Evolutionary conservation across 37 sponge, comb jelly and placozoan species (phyloP).

Genomic region (Ephydatia muelleri): DNA sequence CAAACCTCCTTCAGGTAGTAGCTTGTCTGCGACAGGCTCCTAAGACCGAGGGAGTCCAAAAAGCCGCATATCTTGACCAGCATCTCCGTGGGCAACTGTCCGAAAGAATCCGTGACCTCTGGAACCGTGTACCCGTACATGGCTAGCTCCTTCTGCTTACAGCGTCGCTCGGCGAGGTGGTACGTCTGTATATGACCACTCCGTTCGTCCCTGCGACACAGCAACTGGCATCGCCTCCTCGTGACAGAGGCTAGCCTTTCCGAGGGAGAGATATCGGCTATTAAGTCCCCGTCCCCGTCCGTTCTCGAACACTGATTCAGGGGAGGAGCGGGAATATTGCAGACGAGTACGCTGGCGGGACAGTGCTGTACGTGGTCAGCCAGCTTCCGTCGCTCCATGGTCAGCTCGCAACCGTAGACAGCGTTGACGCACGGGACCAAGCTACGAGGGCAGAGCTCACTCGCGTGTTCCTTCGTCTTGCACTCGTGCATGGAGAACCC

Average conservation of each 20-base stretch:
- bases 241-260: too few relatives aligned
- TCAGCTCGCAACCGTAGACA: slow-evolving; percentile 40
- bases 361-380: slow-evolving; percentile 49
- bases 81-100: slow-evolving; percentile 60
- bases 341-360: slow-evolving; percentile 55
- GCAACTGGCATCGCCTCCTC: too few relatives aligned
- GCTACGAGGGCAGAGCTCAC: slow-evolving; percentile 30
- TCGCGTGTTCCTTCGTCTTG: slow-evolving; percentile 52
- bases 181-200: too few relatives aligned
- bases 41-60: slow-evolving; percentile 65
- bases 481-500: slow-evolving; percentile 53
- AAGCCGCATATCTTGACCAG: slow-evolving; percentile 13
- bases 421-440: slow-evolving; percentile 46
- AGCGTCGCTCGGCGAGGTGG: too few relatives aligned
- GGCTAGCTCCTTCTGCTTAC: slow-evolving; percentile 58
- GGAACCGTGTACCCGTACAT: slow-evolving; percentile 39
- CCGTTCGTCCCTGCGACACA: too few relatives aligned
- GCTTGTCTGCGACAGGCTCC: slow-evolving; percentile 62
- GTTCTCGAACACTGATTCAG: too few relatives aligned
- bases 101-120: slow-evolving; percentile 50
- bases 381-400: slow-evolving; percentile 15
- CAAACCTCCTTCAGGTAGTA: slow-evolving; percentile 54
- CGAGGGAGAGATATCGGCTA: too few relatives aligned
- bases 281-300: too few relatives aligned
- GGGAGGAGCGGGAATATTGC: too few relatives aligned